Evolutionary conservation across 2,797 vertebrate species (phyloP).

Genomic region (Chelon labrosus): DNA sequence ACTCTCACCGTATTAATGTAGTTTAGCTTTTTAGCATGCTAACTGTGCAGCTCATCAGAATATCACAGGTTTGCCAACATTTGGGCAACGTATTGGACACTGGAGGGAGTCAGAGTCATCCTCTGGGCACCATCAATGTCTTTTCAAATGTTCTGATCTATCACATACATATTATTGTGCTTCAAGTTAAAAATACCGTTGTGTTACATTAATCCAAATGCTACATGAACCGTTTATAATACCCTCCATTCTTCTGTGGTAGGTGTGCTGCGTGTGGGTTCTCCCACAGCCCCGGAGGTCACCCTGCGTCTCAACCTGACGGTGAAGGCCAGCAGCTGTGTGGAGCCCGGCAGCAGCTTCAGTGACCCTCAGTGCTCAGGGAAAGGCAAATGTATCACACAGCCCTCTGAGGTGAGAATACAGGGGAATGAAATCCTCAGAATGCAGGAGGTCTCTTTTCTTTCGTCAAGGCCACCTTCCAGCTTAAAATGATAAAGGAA

Average conservation of each 20-base stretch:
- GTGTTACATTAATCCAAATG: background rate
- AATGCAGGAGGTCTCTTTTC: background rate
- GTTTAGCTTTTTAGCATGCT: background rate
- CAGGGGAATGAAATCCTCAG: background rate
- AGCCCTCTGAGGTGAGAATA: constrained; percentile 88
- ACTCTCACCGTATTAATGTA: background rate
- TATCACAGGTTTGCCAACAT: background rate
- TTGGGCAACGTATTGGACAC: background rate
- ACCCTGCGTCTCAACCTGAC: constrained; percentile 91
- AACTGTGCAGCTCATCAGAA: background rate
- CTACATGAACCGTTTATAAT: background rate
- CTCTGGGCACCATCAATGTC: constrained; percentile 1
- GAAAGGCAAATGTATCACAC: constrained; percentile 92
- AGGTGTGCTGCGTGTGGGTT: constrained; percentile 85
- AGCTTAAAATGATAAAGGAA: constrained; percentile 1
- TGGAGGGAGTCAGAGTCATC: background rate
- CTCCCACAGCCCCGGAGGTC: constrained; percentile 86
- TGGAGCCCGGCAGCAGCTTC: constrained; percentile 84
- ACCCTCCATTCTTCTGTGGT: constrained; percentile 2
- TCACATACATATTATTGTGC: too few relatives aligned
- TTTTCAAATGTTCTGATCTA: background rate
- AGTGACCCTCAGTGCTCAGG: constrained; percentile 91
- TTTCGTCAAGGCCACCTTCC: background rate
- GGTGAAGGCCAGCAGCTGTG: constrained; percentile 93
- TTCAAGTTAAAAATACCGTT: background rate